These are phyloP conservation scores for Festucalex cinctus DNA, from an alignment of 2,113 vertebrate species.

Conservation along the genomic window DNA sequence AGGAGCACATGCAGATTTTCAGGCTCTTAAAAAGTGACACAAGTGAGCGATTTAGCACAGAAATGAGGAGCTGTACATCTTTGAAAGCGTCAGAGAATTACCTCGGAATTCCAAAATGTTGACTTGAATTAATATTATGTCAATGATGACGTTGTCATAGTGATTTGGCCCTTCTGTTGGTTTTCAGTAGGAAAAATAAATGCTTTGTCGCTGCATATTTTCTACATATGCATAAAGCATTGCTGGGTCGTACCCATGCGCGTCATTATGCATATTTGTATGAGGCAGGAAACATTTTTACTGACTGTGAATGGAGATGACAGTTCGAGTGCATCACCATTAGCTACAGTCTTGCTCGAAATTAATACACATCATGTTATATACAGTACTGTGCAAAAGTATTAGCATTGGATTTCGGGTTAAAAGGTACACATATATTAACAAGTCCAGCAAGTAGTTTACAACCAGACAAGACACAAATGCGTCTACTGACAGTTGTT, in stretches of 20 bases:
- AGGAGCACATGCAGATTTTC: constrained; percentile 48
- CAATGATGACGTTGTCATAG: constrained; percentile 14
- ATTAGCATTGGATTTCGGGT: neutral
- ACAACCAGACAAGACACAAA: too few species aligned
- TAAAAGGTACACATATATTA: too few species aligned
- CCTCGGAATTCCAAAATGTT: neutral
- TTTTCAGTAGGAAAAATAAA: constrained; percentile 62
- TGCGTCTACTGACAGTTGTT: too few species aligned
- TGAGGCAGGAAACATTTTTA: neutral
- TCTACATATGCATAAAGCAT: neutral
- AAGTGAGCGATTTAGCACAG: constrained; percentile 22
- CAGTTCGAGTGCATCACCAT: neutral
- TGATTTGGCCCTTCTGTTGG: constrained; percentile 51
- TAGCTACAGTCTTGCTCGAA: neutral
- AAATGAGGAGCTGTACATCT: constrained; percentile 33
- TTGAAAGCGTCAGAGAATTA: constrained; percentile 17
- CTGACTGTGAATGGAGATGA: neutral
- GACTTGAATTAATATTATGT: neutral
- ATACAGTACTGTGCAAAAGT: neutral
- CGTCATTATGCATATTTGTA: neutral
- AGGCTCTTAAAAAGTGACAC: constrained; percentile 28
- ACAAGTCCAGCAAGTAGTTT: too few species aligned
- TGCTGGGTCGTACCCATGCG: neutral
- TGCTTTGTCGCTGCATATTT: constrained; percentile 29
- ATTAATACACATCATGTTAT: neutral